phyloP scores from a whole-genome alignment of 2,113 vertebrate species.

The Cromileptes altivelis region DNA sequence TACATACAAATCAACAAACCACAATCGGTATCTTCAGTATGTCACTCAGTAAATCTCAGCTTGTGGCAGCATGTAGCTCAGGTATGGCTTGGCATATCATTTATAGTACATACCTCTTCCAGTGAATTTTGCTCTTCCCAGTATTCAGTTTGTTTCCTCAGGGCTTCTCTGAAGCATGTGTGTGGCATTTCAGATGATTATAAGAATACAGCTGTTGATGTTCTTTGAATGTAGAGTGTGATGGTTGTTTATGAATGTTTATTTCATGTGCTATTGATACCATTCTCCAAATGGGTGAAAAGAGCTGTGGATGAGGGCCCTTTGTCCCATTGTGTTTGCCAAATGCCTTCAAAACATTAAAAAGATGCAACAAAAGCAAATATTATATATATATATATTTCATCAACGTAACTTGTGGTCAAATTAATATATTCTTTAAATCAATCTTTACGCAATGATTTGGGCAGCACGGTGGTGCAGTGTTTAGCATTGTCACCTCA shows the following conservation, averaged over 20 bases:
- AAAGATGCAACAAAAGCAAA: too few relatives aligned
- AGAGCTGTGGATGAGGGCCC: neutral
- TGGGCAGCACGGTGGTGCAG: too few relatives aligned
- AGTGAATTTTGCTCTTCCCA: neutral
- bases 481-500: too few relatives aligned
- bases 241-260: neutral
- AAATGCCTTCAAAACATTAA: too few relatives aligned
- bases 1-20: neutral
- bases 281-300: neutral
- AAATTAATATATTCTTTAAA: too few relatives aligned
- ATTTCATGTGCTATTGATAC: neutral
- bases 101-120: neutral
- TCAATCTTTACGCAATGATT: too few relatives aligned
- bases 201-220: neutral
- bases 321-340: too few relatives aligned
- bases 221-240: neutral
- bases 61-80: conserved; percentile 8
- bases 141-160: neutral
- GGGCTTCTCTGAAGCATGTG: neutral
- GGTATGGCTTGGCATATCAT: neutral
- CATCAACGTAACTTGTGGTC: too few relatives aligned
- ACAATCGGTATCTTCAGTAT: neutral
- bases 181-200: neutral
- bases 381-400: too few relatives aligned
- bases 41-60: neutral